A percentile compares a stretch with the other conserved stretches of the same genome.
Conservation (phyloP, 2,113 vertebrate species). For the Oceanodroma tethys region DNA sequence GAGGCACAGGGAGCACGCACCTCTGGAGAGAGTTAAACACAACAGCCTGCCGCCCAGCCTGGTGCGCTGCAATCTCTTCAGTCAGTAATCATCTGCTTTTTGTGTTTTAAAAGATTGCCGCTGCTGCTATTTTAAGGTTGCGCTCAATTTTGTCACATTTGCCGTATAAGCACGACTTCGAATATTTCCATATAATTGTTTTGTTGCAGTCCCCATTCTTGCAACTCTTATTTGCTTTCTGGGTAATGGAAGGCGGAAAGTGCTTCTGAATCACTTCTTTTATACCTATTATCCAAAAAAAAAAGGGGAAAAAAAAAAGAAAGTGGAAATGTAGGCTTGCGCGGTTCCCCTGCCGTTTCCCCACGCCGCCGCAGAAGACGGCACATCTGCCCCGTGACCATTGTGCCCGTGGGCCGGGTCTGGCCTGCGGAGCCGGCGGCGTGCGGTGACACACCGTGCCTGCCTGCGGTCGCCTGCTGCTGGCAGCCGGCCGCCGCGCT, state of each 20-base stretch:
- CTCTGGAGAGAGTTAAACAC: neutral
- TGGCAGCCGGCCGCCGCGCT: rapidly evolving
- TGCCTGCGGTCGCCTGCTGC: neutral
- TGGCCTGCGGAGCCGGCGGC: rapidly evolving
- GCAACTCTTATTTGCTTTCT: constrained; percentile 32
- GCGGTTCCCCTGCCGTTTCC: neutral
- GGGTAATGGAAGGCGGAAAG: constrained; percentile 11
- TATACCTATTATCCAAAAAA: neutral
- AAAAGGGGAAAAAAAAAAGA: neutral
- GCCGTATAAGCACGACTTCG: constrained; percentile 21
- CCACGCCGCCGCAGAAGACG: neutral
- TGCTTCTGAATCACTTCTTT: constrained; percentile 39
- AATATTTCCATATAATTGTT: constrained; percentile 53
- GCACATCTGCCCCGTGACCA: neutral
- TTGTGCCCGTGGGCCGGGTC: neutral
- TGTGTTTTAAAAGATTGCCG: constrained; percentile 32
- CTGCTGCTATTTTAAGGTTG: constrained; percentile 61
- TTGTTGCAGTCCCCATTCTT: constrained; percentile 32
- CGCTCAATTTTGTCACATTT: constrained; percentile 43
- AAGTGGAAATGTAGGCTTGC: neutral
- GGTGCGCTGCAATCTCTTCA: neutral
- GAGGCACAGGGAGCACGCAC: neutral
- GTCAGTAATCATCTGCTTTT: constrained; percentile 50
- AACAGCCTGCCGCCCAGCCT: neutral
- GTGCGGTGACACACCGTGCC: rapidly evolving